phyloP scores from a whole-genome alignment of 2,797 vertebrate genomes.

The Otolemur crassicaudatus region DNA sequence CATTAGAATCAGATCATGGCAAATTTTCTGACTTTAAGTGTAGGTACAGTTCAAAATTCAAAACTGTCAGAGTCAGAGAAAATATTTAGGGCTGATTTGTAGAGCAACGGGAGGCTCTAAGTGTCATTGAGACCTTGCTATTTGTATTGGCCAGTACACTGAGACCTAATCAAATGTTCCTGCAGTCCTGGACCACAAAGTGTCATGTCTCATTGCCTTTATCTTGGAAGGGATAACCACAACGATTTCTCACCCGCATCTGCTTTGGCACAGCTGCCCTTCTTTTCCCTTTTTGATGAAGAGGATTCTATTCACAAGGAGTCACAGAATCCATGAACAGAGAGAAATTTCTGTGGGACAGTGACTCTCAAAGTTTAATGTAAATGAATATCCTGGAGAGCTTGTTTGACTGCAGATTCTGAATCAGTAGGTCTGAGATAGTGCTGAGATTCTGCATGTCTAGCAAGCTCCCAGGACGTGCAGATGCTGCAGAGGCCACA shows the following conservation, averaged over 20 bases:
- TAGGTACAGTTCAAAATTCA: slow-evolving; percentile 16
- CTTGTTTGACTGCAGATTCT: slow-evolving; percentile 21
- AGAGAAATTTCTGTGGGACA: background rate
- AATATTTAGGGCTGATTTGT: slow-evolving; percentile 10
- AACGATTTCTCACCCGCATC: background rate
- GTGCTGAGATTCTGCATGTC: background rate
- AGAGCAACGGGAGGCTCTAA: background rate
- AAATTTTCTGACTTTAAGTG: slow-evolving; percentile 33
- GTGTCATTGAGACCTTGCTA: background rate
- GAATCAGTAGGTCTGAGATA: background rate
- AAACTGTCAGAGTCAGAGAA: slow-evolving; percentile 24
- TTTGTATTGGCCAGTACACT: background rate
- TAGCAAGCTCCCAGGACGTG: background rate
- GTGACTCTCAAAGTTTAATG: background rate
- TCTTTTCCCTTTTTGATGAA: background rate
- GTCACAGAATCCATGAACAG: background rate
- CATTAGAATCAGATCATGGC: background rate
- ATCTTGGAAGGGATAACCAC: background rate
- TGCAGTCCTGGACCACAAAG: background rate
- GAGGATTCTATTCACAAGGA: background rate
- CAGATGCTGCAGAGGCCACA: background rate
- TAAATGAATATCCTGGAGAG: background rate
- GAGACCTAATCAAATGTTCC: background rate
- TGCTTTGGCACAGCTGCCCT: background rate
- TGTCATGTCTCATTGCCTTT: background rate